Evolutionary conservation across 1,140 invertebrate genomes (phyloP).

Genomic region (Anastatus disparis): DNA sequence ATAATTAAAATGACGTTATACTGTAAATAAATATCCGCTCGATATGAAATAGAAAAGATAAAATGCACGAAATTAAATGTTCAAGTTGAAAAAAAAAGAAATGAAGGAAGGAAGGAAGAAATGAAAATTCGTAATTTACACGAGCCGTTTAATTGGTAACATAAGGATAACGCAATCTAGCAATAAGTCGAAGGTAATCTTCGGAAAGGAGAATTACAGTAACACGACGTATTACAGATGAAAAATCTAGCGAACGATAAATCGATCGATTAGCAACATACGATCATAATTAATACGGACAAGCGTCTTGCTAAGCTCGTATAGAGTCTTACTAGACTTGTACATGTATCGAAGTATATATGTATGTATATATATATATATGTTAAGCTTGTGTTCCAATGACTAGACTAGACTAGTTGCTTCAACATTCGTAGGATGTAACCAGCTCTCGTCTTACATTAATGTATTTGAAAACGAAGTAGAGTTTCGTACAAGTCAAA

Average conservation of each 20-base stretch:
- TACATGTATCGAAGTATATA: no score
- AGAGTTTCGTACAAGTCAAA: no score
- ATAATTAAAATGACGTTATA: no score
- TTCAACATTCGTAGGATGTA: no score
- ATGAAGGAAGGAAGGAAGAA: no score
- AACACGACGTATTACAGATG: not conserved
- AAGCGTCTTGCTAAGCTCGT: slow-evolving; percentile 30
- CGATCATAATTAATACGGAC: slow-evolving; percentile 52
- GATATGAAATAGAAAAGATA: not conserved
- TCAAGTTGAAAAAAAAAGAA: not conserved
- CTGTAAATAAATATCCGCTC: not conserved
- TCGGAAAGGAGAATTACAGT: not conserved
- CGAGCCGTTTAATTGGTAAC: not conserved
- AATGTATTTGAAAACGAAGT: no score
- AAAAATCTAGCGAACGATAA: slow-evolving; percentile 40
- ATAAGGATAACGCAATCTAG: not conserved
- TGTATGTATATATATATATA: not conserved
- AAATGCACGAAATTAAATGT: not conserved
- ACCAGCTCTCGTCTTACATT: no score
- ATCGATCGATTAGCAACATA: slow-evolving; percentile 49
- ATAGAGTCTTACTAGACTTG: no score
- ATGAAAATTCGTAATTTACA: slow-evolving; percentile 10
- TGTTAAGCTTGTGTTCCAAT: no score
- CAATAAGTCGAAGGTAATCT: slow-evolving; percentile 6
- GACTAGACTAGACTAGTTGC: no score